A percentile compares a stretch with the other conserved stretches of the same genome.
Conservation (phyloP, 1,140 invertebrate genomes). For the Centruroides vittatus region DNA sequence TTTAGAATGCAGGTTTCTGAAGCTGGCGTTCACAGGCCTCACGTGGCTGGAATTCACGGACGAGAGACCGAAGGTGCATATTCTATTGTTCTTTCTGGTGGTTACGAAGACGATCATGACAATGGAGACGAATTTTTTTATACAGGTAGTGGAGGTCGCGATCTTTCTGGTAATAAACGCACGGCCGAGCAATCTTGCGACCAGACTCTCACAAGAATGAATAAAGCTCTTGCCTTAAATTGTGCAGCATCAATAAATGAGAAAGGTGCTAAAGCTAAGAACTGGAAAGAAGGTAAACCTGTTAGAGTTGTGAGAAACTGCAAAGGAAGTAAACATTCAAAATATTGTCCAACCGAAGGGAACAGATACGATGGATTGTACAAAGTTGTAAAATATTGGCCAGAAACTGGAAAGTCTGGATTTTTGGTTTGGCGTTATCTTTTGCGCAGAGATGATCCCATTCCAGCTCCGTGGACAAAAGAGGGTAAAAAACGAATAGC, state of each 20-base stretch:
- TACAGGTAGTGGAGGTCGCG: conserved; percentile 66
- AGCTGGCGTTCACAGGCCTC: conserved; percentile 63
- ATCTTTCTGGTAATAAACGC: conserved; percentile 39
- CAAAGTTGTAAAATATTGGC: conserved; percentile 66
- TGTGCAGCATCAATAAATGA: conserved; percentile 51
- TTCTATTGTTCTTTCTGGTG: conserved; percentile 69
- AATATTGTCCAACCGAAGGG: conserved; percentile 62
- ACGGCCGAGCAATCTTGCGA: conserved; percentile 65
- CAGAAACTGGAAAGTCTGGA: conserved; percentile 59
- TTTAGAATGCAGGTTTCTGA: conserved; percentile 70
- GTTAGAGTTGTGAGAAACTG: conserved; percentile 64
- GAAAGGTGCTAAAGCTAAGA: conserved; percentile 48
- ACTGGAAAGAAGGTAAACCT: conserved; percentile 57
- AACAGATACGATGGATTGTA: conserved; percentile 40
- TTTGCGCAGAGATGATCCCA: conserved; percentile 59
- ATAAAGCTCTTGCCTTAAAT: conserved; percentile 62
- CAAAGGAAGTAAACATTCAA: conserved; percentile 54
- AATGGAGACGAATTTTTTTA: conserved; percentile 69
- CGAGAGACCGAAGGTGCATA: conserved; percentile 61
- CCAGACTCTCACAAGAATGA: conserved; percentile 58
- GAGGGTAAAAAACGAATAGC: conserved; percentile 42
- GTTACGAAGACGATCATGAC: conserved; percentile 74
- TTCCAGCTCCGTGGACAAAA: conserved; percentile 66
- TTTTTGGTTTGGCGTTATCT: conserved; percentile 69
- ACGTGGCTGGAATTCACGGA: conserved; percentile 72